Evolutionary conservation across 2,113 vertebrate genomes (phyloP).

Genomic region (Xiphophorus couchianus): DNA sequence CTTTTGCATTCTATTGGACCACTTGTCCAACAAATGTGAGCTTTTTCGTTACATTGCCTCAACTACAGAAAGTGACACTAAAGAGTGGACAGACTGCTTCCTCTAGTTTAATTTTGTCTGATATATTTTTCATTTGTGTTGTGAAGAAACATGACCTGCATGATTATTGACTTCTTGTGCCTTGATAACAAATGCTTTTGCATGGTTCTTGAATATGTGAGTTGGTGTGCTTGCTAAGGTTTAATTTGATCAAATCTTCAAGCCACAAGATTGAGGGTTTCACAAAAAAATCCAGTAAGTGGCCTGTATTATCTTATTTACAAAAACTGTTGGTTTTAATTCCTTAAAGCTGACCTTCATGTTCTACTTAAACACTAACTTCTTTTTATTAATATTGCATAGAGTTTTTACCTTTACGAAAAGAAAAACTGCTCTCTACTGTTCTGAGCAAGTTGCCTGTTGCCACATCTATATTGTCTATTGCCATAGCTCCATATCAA

Average conservation of each 20-base stretch:
- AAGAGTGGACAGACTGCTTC: too few relatives aligned
- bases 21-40: too few relatives aligned
- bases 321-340: not conserved
- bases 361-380: not conserved
- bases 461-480: slow-evolving; percentile 26
- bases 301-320: not conserved
- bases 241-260: not conserved
- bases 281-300: not conserved
- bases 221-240: not conserved
- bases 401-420: not conserved
- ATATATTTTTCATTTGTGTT: not conserved
- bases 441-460: slow-evolving; percentile 15
- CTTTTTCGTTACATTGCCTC: too few relatives aligned
- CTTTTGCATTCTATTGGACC: too few relatives aligned
- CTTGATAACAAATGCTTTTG: not conserved
- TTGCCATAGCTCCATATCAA: slow-evolving; percentile 81
- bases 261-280: not conserved
- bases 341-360: not conserved
- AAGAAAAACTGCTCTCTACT: not conserved
- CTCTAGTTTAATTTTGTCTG: too few relatives aligned
- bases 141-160: not conserved
- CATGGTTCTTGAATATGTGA: not conserved
- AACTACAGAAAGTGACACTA: too few relatives aligned
- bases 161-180: not conserved
- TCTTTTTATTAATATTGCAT: not conserved